Evolutionary conservation across 2,797 vertebrate genomes (phyloP), one percentile per base, ranked within the genome.

Genomic region (Odontamblyopus lacepedii): DNA sequence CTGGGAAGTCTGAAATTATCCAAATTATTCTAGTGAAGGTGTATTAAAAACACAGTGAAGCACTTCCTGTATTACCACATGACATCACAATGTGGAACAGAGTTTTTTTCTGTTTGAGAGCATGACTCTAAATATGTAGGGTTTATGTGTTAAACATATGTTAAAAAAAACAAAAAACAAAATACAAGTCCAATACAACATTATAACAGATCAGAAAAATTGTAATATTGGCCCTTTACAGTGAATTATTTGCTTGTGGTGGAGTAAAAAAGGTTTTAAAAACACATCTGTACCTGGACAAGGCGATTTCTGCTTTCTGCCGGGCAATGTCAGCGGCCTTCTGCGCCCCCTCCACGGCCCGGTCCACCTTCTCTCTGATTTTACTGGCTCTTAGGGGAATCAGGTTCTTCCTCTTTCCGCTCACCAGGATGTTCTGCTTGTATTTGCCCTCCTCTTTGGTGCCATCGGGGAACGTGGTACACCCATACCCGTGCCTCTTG

Each of bases 381-480:
- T 99, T 99, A 90, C 97, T 98, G 90, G 96, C 97, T 7, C 98
- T 89, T 78, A 99, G 94, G 0, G 98, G 98, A 87, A 99, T 98
- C 68, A 99, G 96, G 91, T 98, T 98, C 95, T 98, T 99, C 88
- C 96, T 95, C 84, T 98, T 99, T 78, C 98, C 98, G 5, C 97
- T 97, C 74, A 99, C 97, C 59, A 99, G 94, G 32, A 96, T 78
- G 67, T 98, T 98, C 93, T 98, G 98, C 90, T 99, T 99, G 93
- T 98, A 99, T 89, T 99, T 99, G 83, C 98, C 98, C 85, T 99
- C 98, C 86, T 99, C 98, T 87, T 98, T 98, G 56, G 97, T 98
- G 80, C 98, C 97, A 0, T 98, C 97, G 0, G 97, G 97, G 84
- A 98, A 99, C 1, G 96, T 94, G 89, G 97, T 97, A 95, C 97